Evolutionary conservation across 2,113 vertebrate genomes (phyloP).

Genomic region (Rousettus leschenaultii): DNA sequence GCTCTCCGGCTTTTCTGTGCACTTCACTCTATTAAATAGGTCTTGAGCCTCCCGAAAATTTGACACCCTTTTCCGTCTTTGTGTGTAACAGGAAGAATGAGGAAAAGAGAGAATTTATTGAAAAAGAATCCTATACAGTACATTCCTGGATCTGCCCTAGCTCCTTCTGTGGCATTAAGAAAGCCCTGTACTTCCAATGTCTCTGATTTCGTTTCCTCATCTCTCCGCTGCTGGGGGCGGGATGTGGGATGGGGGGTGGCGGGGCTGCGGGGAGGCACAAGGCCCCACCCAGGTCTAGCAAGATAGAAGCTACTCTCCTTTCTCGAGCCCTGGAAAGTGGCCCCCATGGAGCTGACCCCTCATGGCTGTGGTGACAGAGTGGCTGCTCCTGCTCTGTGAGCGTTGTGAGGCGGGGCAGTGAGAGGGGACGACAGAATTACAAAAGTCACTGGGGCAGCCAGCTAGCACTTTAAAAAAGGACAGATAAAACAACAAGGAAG

Average conservation of each 20-base stretch:
- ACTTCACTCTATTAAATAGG: not conserved
- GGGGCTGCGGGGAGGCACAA: not conserved
- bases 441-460: too few relatives aligned
- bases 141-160: not conserved
- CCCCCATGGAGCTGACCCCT: not conserved
- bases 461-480: not conserved
- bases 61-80: not conserved
- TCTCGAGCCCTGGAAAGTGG: not conserved
- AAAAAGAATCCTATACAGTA: not conserved
- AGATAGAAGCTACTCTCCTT: not conserved
- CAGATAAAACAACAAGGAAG: not conserved
- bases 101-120: not conserved
- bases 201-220: slow-evolving; percentile 37
- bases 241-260: too few relatives aligned
- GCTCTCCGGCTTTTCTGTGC: not conserved
- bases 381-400: not conserved
- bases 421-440: not conserved
- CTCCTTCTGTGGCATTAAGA: not conserved
- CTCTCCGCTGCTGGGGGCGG: not conserved
- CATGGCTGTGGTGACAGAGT: rapidly evolving
- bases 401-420: not conserved
- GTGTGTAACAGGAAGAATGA: not conserved
- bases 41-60: not conserved
- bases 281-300: not conserved
- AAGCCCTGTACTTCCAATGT: not conserved